Conservation (phyloP, 2,888 invertebrate genomes). For the Auanema sp. region DNA sequence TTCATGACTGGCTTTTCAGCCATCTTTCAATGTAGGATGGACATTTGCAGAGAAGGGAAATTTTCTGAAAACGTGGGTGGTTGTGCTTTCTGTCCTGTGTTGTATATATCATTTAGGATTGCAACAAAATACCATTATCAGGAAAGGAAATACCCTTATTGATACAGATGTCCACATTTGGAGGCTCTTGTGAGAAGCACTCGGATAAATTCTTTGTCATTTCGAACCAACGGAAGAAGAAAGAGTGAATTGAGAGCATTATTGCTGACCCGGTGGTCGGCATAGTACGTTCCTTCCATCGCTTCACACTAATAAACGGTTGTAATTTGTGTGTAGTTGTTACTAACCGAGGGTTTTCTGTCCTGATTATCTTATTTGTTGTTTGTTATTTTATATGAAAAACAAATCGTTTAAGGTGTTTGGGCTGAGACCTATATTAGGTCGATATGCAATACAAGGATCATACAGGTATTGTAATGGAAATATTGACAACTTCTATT, state of each 20-base stretch:
- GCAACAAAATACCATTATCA: slow-evolving; percentile 14
- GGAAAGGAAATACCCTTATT: slow-evolving; percentile 12
- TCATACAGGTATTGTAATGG: too few relatives aligned
- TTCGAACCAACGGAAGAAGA: slow-evolving; percentile 1
- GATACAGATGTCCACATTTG: slow-evolving; percentile 6
- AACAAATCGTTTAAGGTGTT: too few relatives aligned
- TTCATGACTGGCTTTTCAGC: slow-evolving; percentile 60
- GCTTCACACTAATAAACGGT: too few relatives aligned
- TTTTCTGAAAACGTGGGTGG: slow-evolving; percentile 7
- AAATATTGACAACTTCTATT: too few relatives aligned
- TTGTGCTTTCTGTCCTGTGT: background rate
- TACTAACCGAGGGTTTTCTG: too few relatives aligned
- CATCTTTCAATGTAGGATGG: slow-evolving; percentile 41
- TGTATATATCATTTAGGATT: slow-evolving; percentile 1
- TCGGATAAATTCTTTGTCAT: background rate
- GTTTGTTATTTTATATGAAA: too few relatives aligned
- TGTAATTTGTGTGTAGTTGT: too few relatives aligned
- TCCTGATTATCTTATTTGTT: too few relatives aligned
- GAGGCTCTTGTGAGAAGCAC: background rate
- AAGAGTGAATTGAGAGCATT: background rate
- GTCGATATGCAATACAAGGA: too few relatives aligned
- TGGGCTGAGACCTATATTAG: too few relatives aligned
- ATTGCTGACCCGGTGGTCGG: background rate
- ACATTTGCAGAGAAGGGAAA: slow-evolving; percentile 8
- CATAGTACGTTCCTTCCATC: background rate